Conservation (phyloP, 2,797 vertebrate genomes). For the Limosa lapponica region DNA sequence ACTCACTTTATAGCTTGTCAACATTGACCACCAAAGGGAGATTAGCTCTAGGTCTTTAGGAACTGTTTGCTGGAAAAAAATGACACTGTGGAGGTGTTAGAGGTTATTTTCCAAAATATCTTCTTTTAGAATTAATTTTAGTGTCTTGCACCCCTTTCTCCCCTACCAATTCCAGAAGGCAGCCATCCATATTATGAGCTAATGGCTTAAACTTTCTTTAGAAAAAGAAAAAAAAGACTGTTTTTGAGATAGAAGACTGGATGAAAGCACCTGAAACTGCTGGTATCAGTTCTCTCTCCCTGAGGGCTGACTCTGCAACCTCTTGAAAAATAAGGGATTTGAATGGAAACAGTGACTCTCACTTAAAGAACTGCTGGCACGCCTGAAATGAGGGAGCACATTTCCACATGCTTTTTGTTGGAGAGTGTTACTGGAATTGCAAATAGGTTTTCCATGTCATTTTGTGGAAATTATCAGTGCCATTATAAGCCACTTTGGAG, state of each 20-base stretch:
- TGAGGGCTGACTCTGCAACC: constrained; percentile 30
- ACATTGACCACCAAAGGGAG: constrained; percentile 37
- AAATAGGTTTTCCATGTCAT: constrained; percentile 45
- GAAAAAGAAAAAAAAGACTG: neutral
- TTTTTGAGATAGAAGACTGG: constrained; percentile 15
- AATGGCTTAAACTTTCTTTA: constrained; percentile 38
- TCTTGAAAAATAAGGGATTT: constrained; percentile 24
- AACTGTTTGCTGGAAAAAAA: constrained; percentile 46
- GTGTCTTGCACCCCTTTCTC: neutral
- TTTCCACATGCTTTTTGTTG: constrained; percentile 43
- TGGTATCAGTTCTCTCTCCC: neutral
- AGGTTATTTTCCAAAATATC: constrained; percentile 61
- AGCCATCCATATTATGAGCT: constrained; percentile 56
- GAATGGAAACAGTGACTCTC: constrained; percentile 47
- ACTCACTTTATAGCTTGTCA: constrained; percentile 50
- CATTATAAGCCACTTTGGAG: neutral
- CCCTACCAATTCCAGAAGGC: constrained; percentile 35
- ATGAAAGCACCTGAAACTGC: constrained; percentile 43
- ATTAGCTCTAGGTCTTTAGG: constrained; percentile 40
- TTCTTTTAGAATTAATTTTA: constrained; percentile 35
- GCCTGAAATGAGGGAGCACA: constrained; percentile 16
- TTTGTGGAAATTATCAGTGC: constrained; percentile 27
- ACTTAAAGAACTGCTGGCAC: neutral
- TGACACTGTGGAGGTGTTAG: constrained; percentile 29
- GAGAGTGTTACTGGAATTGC: constrained; percentile 20